These are phyloP conservation scores for Goniozus legneri DNA, from an alignment of 1,140 invertebrate genomes.

Conservation along the genomic window DNA sequence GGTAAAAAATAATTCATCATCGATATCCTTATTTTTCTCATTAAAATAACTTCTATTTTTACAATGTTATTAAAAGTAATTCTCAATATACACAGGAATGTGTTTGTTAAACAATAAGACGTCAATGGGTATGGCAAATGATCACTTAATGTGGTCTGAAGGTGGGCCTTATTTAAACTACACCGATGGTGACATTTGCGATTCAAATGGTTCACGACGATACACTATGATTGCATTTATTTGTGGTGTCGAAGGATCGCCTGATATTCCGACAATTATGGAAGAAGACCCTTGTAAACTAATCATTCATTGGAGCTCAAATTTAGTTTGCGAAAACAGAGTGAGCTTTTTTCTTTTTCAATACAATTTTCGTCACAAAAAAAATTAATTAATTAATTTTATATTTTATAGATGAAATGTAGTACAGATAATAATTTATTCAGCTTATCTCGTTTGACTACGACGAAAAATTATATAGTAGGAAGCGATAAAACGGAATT, in stretches of 20 bases:
- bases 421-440: constrained; percentile 33
- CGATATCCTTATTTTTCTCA: no score
- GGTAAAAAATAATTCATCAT: constrained; percentile 30
- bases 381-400: background rate
- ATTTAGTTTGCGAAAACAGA: constrained; percentile 48
- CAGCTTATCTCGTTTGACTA: constrained; percentile 49
- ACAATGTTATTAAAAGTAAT: background rate
- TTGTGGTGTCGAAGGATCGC: constrained; percentile 44
- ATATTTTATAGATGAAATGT: constrained; percentile 32
- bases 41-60: constrained; percentile 6
- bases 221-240: constrained; percentile 56
- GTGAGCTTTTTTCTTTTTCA: constrained; percentile 30
- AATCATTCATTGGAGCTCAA: constrained; percentile 52
- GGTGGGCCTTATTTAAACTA: constrained; percentile 56
- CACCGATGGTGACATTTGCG: constrained; percentile 49
- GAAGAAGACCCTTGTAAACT: constrained; percentile 50
- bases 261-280: constrained; percentile 40
- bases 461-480: constrained; percentile 50
- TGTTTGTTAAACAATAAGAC: constrained; percentile 28
- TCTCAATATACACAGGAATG: constrained; percentile 25
- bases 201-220: constrained; percentile 22
- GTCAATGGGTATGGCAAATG: constrained; percentile 49
- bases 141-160: constrained; percentile 51
- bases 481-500: constrained; percentile 38
- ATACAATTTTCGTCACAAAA: background rate